These are phyloP conservation scores for Phyllotreta striolata DNA, from an alignment of 2,888 invertebrate species.

Conservation along the genomic window DNA sequence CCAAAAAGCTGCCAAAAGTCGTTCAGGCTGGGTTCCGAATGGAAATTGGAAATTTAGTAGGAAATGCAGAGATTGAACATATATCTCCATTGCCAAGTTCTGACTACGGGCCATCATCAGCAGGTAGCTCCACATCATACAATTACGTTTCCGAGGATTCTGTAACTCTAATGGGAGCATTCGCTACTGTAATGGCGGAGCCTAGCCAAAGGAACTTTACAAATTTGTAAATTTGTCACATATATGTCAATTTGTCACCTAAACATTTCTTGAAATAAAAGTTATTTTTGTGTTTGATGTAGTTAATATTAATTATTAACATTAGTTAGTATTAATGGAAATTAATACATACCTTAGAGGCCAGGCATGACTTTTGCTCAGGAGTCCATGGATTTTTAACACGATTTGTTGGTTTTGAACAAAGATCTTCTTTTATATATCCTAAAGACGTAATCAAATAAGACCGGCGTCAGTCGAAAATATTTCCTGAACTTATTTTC, in stretches of 20 bases:
- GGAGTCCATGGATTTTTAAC: slow-evolving; percentile 37
- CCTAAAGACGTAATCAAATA: slow-evolving; percentile 37
- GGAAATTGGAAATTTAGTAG: slow-evolving; percentile 26
- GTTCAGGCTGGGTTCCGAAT: slow-evolving; percentile 25
- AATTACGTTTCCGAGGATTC: slow-evolving; percentile 21
- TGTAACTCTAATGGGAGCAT: slow-evolving; percentile 24
- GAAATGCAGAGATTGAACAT: slow-evolving; percentile 29
- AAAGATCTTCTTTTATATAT: slow-evolving; percentile 24
- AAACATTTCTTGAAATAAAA: slow-evolving; percentile 22
- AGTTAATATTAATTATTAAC: slow-evolving; percentile 14
- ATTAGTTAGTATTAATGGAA: neutral
- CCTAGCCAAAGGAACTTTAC: slow-evolving; percentile 17
- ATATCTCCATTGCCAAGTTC: slow-evolving; percentile 18
- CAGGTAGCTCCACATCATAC: slow-evolving; percentile 25
- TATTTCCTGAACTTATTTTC: slow-evolving; percentile 33
- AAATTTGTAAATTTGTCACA: slow-evolving; percentile 23
- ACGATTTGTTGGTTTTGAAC: slow-evolving; percentile 36
- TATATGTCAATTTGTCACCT: too few species aligned
- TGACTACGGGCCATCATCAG: slow-evolving; percentile 21
- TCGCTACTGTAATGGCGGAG: slow-evolving; percentile 11
- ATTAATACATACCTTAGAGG: slow-evolving; percentile 39
- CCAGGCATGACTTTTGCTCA: slow-evolving; percentile 46
- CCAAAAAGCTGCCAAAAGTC: slow-evolving; percentile 48
- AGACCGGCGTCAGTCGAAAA: slow-evolving; percentile 6
- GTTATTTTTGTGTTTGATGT: slow-evolving; percentile 25